A percentile compares a stretch with the other conserved stretches of the same genome.
Evolutionary conservation across 2,888 invertebrate genomes (phyloP).

Genomic region (Sarcophaga carnaria): DNA sequence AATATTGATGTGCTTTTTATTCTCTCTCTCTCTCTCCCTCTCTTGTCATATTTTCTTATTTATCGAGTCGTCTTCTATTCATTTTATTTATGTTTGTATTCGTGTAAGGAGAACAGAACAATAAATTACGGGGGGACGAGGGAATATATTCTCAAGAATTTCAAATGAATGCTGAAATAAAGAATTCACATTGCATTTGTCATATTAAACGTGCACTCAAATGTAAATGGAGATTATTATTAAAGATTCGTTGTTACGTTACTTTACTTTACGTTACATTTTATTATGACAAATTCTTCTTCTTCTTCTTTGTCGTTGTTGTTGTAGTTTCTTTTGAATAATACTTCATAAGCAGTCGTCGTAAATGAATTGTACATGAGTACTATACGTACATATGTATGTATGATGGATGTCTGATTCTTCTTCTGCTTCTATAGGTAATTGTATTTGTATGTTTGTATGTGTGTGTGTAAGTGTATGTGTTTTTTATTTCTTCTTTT

Average conservation of each 20-base stretch:
- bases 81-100: background rate
- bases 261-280: background rate
- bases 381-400: background rate
- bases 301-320: background rate
- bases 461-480: background rate
- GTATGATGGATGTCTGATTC: background rate
- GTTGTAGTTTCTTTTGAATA: background rate
- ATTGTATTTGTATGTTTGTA: background rate
- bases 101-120: background rate
- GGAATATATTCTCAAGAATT: constrained; percentile 20
- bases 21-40: background rate
- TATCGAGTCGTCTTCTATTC: too few species aligned
- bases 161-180: background rate
- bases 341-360: background rate
- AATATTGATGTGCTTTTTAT: constrained; percentile 14
- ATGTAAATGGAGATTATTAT: constrained; percentile 50
- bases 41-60: background rate
- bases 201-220: constrained; percentile 59
- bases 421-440: background rate
- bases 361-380: background rate
- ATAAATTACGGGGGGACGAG: background rate
- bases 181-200: constrained; percentile 31
- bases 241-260: constrained; percentile 14
- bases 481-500: background rate
- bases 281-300: background rate